These are phyloP conservation scores for Pristionchus japonicus DNA, from an alignment of 2,888 invertebrate genomes.

Conservation along the genomic window DNA sequence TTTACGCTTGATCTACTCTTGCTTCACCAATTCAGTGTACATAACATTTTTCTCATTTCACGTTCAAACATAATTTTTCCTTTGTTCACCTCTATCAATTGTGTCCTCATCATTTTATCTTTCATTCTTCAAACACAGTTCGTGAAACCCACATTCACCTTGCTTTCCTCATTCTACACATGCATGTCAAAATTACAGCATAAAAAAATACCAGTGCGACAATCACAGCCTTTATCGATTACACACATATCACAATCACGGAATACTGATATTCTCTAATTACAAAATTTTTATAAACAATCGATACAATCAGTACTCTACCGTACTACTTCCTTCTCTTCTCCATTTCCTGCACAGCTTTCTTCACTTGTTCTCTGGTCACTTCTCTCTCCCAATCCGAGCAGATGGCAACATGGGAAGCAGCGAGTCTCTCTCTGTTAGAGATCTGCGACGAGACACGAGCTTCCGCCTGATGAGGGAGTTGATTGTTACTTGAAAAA, in stretches of 20 bases:
- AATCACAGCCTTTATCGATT: not conserved
- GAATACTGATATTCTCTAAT: too few species aligned
- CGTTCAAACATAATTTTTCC: too few species aligned
- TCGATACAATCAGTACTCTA: not conserved
- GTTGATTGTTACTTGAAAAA: too few species aligned
- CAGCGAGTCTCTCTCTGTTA: not conserved
- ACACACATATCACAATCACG: not conserved
- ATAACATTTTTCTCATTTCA: too few species aligned
- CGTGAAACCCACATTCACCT: too few species aligned
- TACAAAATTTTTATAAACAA: not conserved
- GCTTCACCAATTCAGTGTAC: too few species aligned
- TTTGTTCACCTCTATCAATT: too few species aligned
- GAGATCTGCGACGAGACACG: conserved; percentile 31
- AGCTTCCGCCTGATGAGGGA: conserved; percentile 47
- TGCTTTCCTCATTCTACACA: too few species aligned
- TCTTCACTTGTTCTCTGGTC: conserved; percentile 42
- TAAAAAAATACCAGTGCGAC: not conserved
- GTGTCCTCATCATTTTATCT: too few species aligned
- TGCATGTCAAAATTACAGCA: not conserved
- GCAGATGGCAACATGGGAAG: conserved; percentile 33
- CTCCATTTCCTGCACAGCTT: conserved; percentile 9
- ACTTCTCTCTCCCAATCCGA: conserved; percentile 40
- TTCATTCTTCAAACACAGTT: too few species aligned
- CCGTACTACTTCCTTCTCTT: conserved; percentile 37
- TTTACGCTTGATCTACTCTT: not conserved